Percentiles rank a stretch among this genome's conserved stretches.
Evolutionary conservation across 2,113 vertebrate species (phyloP).

Genomic region (Oplegnathus fasciatus): DNA sequence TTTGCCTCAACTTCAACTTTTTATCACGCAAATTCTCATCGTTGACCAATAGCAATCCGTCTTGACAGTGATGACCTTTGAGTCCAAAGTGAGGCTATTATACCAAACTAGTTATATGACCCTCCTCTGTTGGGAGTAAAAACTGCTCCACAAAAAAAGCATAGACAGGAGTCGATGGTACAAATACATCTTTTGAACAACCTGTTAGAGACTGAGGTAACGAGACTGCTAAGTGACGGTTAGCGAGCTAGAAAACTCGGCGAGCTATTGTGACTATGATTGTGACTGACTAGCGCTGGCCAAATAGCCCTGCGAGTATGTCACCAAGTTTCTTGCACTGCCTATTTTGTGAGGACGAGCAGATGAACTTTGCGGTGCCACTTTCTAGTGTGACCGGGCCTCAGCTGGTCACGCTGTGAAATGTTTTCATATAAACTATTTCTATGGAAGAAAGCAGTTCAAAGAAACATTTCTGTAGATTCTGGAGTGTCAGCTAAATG

Average conservation of each 20-base stretch:
- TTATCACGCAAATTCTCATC: rapidly evolving
- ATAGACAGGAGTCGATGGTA: neutral
- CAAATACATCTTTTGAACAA: neutral
- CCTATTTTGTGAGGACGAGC: neutral
- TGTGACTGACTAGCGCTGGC: neutral
- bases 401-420: neutral
- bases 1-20: neutral
- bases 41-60: neutral
- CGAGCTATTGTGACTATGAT: neutral
- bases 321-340: neutral
- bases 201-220: neutral
- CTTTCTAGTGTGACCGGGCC: neutral
- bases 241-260: neutral
- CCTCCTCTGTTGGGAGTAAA: neutral
- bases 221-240: neutral
- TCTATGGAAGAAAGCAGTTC: neutral
- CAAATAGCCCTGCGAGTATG: neutral
- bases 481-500: conserved; percentile 38
- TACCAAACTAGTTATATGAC: neutral
- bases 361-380: neutral
- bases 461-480: neutral
- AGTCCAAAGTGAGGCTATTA: neutral
- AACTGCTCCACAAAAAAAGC: neutral
- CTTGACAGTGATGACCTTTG: neutral
- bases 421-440: neutral